phyloP scores from a whole-genome alignment of 2,113 vertebrate genomes.

The Chroicocephalus ridibundus region DNA sequence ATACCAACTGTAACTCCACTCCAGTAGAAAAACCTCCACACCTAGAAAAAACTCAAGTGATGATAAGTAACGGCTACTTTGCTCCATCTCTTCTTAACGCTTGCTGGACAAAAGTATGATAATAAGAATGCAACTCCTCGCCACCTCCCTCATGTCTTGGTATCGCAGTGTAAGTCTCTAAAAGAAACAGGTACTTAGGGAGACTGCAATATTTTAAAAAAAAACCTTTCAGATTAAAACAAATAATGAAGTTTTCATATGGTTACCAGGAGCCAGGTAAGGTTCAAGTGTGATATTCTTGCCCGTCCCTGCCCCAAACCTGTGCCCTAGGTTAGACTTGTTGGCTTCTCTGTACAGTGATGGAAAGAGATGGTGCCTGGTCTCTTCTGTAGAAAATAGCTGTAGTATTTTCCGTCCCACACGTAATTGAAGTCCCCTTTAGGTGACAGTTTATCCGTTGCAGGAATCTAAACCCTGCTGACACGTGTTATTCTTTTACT shows the following conservation, averaged over 20 bases:
- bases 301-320: fast-evolving
- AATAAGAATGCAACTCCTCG: not conserved
- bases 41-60: not conserved
- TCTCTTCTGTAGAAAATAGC: not conserved
- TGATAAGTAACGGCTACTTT: not conserved
- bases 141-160: fast-evolving
- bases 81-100: not conserved
- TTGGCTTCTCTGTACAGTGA: not conserved
- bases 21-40: not conserved
- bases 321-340: not conserved
- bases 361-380: not conserved
- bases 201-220: not conserved
- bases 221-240: not conserved
- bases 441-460: not conserved
- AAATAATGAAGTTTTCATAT: not conserved
- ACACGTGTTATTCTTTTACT: not conserved
- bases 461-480: not conserved
- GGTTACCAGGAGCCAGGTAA: not conserved
- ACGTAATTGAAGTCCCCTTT: not conserved
- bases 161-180: not conserved
- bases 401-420: not conserved
- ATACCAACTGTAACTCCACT: not conserved
- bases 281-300: not conserved
- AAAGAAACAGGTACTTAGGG: not conserved
- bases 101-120: not conserved